Percentiles rank a stretch among this genome's conserved stretches.
These are phyloP conservation scores for Apodemus agrarius DNA, from an alignment of 2,797 vertebrate species.

Conservation along the genomic window DNA sequence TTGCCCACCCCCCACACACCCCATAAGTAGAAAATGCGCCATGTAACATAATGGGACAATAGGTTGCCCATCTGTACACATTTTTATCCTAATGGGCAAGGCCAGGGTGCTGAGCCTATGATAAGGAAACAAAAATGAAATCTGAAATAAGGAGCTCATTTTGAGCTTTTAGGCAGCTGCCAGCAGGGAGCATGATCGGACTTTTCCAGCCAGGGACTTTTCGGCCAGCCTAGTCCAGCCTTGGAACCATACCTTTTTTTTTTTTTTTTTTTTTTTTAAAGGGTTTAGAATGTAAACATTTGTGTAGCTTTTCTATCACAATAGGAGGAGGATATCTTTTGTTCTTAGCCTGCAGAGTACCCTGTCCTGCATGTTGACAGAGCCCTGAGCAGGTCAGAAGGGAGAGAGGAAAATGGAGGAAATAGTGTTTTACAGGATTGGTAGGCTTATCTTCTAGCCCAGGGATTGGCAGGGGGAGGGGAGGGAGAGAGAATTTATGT, in stretches of 20 bases:
- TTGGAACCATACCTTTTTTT: not conserved
- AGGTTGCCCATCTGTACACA: not conserved
- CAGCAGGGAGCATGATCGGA: not conserved
- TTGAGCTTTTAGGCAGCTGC: not conserved
- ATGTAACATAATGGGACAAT: not conserved
- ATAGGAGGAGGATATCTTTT: not conserved
- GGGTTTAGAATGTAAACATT: conserved; percentile 6
- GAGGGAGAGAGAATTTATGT: too few species aligned
- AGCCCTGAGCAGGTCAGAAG: not conserved
- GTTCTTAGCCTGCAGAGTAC: not conserved
- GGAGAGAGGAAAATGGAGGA: not conserved
- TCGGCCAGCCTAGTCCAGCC: not conserved
- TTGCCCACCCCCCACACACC: conserved; percentile 52
- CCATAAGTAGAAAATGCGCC: conserved; percentile 43
- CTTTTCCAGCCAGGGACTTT: too few species aligned
- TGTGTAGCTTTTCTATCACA: not conserved
- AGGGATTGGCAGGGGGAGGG: accelerated
- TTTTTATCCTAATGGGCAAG: not conserved
- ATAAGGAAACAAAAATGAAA: not conserved
- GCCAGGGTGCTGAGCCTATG: not conserved
- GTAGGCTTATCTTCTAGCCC: not conserved
- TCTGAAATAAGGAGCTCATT: not conserved
- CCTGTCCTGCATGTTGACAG: not conserved
- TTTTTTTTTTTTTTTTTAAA: not conserved
- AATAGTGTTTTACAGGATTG: not conserved